A percentile compares a stretch with the other conserved stretches of the same genome.
These are phyloP conservation scores for Melanotaenia parkinsoni DNA, from an alignment of 2,797 vertebrate genomes.

Conservation along the genomic window DNA sequence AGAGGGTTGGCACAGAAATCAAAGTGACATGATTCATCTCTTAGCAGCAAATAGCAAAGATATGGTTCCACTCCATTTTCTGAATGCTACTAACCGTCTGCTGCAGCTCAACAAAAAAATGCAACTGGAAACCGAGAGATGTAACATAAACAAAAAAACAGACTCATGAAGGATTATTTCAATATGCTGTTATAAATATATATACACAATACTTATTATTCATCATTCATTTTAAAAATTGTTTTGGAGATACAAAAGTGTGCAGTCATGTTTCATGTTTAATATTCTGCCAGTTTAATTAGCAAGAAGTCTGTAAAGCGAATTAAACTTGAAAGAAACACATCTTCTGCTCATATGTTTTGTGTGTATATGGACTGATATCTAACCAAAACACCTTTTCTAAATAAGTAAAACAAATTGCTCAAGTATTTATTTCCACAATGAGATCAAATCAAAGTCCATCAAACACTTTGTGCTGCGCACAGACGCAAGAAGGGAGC, in stretches of 20 bases:
- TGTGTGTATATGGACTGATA: conserved; percentile 11
- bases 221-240: not conserved
- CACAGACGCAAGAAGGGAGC: conserved; percentile 37
- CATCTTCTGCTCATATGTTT: not conserved
- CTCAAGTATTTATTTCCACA: not conserved
- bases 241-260: not conserved
- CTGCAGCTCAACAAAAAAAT: not conserved
- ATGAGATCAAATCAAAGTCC: conserved; percentile 22
- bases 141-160: not conserved
- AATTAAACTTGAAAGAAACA: conserved; percentile 14
- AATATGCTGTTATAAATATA: not conserved
- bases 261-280: not conserved
- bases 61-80: not conserved
- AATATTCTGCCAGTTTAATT: not conserved
- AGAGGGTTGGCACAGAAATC: conserved; percentile 3
- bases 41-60: not conserved
- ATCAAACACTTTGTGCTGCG: not conserved
- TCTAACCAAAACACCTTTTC: not conserved
- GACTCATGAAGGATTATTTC: not conserved
- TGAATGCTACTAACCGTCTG: not conserved
- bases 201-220: too few species aligned
- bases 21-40: not conserved
- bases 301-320: not conserved
- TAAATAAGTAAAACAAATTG: not conserved
- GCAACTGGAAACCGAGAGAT: not conserved